Base-by-base conservation (phyloP, 1,140 invertebrate species). In the Mactra quadrangularis region DNA sequence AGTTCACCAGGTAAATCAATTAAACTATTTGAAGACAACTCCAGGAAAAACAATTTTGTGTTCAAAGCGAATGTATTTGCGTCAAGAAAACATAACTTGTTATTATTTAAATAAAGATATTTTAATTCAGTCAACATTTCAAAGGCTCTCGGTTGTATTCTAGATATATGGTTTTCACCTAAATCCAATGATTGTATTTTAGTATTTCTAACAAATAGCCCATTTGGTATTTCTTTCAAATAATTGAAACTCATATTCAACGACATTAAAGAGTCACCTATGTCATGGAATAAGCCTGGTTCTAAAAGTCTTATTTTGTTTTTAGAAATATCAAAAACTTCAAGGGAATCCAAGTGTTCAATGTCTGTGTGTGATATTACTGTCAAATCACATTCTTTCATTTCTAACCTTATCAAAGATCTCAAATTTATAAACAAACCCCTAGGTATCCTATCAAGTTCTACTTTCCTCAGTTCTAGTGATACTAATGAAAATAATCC, bases 21-120 rank as follows among this genome's bases (percentile, higher is more conserved):
- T n/a, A 77, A 64, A 29, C 41, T 52, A 52, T 77, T 77, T 62
- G 74, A 77, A n/a, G 57, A 62, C 15, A 77, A 38, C 35, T 77
- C 74, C 1, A 77, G 45, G 38, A 31, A 47, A 31, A 11, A 11
- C 9, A 77, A 33, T 11, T 64, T 33, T 52, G 50, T 29, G 33
- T 52, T 50, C 17, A 45, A 15, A 62, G 31, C 17, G n/a, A 77
- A 77, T 50, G 38, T 62, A 27, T n/a, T 25, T 33, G 27, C 38
- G 9, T 62, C 57, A n/a, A 77, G 57, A 9, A 35, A 3, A 25
- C 50, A 62, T 35, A 77, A 15, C 50, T 77, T 52, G 38, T 77
- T 77, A 64, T 45, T 52, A 33, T 77, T 35, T 62, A 77, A 52
- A 60, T 64, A 29, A 31, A 77, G 47, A 4, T 41, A 22, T 50